phyloP scores from a whole-genome alignment of 2,888 invertebrate genomes.

The Drosophila neotestacea region DNA sequence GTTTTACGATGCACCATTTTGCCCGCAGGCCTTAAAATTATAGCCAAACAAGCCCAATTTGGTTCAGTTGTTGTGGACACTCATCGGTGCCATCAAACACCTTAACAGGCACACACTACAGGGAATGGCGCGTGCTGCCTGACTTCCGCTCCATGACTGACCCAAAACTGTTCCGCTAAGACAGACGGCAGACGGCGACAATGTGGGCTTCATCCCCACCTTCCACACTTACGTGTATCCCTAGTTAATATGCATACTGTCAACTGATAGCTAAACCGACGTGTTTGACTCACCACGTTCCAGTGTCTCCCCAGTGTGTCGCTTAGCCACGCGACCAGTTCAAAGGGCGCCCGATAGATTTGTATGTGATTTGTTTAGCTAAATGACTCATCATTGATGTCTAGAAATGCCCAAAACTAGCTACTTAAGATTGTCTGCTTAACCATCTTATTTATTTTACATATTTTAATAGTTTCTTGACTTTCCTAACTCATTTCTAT shows the following conservation, averaged over 20 bases:
- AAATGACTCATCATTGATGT: conserved; percentile 60
- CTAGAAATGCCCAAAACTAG: conserved; percentile 12
- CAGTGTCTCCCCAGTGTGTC: conserved; percentile 32
- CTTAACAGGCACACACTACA: conserved; percentile 15
- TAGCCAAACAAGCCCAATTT: conserved; percentile 27
- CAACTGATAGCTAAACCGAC: conserved; percentile 59
- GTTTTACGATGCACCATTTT: conserved; percentile 37
- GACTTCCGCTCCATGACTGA: conserved; percentile 62
- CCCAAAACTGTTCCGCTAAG: conserved; percentile 36
- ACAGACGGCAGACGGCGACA: conserved; percentile 32
- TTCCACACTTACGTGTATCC: conserved; percentile 17
- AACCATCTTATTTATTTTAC: background rate
- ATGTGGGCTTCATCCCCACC: conserved; percentile 21
- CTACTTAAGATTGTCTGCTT: conserved; percentile 4
- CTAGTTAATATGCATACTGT: conserved; percentile 73
- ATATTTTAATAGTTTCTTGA: conserved; percentile 10
- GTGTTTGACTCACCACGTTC: conserved; percentile 71
- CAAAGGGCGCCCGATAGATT: conserved; percentile 65
- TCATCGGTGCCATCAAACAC: conserved; percentile 44
- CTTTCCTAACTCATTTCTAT: conserved; percentile 1
- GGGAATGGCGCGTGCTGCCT: conserved; percentile 64
- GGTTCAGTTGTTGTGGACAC: conserved; percentile 30
- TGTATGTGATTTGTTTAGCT: conserved; percentile 48
- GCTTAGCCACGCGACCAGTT: conserved; percentile 67
- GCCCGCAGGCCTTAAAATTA: conserved; percentile 21